These are phyloP conservation scores for Dasyornis broadbenti DNA, from an alignment of 2,113 vertebrate species.

Conservation along the genomic window DNA sequence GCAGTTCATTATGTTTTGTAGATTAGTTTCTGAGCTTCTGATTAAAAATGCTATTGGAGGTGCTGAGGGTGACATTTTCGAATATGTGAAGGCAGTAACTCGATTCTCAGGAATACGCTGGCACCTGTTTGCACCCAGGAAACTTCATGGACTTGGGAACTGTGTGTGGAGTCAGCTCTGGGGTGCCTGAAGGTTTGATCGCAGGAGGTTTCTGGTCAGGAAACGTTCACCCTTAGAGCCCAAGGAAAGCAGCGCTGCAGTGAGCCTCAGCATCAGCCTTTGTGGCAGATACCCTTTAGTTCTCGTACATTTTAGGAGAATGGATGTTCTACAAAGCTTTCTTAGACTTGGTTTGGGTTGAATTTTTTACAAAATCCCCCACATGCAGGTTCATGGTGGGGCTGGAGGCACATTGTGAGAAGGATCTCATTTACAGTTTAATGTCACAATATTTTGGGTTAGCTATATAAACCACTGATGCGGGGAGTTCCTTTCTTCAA, in stretches of 20 bases:
- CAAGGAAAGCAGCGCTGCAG: neutral
- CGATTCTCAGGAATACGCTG: neutral
- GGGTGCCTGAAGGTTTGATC: accelerated
- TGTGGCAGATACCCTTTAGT: neutral
- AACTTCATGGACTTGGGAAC: neutral
- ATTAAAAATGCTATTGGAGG: neutral
- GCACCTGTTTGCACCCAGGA: neutral
- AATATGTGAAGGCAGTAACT: neutral
- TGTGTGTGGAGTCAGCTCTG: accelerated
- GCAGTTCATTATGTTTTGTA: neutral
- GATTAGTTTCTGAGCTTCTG: constrained; percentile 8
- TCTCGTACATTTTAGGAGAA: neutral
- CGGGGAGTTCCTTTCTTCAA: neutral
- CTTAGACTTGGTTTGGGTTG: neutral
- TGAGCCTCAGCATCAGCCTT: neutral
- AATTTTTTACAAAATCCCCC: neutral
- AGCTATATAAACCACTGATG: neutral
- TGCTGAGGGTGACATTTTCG: neutral
- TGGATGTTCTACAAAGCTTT: neutral
- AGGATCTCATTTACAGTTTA: neutral
- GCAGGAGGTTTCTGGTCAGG: neutral
- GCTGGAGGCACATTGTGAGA: neutral
- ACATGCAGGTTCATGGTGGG: neutral
- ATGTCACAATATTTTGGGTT: neutral
- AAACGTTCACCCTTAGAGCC: accelerated